Evolutionary conservation across 2,113 vertebrate genomes (phyloP).

Genomic region (Vulpes vulpes): DNA sequence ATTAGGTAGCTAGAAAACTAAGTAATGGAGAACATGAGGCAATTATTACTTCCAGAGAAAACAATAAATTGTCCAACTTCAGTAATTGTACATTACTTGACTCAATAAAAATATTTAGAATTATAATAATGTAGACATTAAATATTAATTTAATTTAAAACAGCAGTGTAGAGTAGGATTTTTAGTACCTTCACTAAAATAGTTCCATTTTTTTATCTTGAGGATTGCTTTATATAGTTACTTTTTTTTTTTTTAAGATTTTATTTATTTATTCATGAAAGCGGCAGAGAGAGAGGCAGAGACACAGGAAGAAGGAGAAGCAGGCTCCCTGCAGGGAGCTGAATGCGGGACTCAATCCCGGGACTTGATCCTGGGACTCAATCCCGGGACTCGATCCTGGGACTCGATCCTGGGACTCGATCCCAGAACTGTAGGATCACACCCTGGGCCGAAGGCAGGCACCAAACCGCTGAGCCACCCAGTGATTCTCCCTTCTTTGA

Average conservation of each 20-base stretch:
- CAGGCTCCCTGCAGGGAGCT: too few relatives aligned
- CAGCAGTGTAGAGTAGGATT: background rate
- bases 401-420: too few relatives aligned
- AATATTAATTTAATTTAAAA: conserved; percentile 28
- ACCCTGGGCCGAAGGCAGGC: too few relatives aligned
- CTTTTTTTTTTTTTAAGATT: too few relatives aligned
- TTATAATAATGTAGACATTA: background rate
- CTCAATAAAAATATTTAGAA: background rate
- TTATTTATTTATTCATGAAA: too few relatives aligned
- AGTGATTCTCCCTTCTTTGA: background rate
- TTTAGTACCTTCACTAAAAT: conserved; percentile 13
- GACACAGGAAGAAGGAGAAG: too few relatives aligned
- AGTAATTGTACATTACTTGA: background rate
- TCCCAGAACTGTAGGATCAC: too few relatives aligned
- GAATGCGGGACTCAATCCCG: too few relatives aligned
- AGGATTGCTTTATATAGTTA: background rate
- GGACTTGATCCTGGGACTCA: too few relatives aligned
- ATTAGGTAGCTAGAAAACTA: background rate
- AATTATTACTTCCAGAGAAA: conserved; percentile 18
- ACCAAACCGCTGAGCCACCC: too few relatives aligned
- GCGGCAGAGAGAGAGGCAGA: too few relatives aligned
- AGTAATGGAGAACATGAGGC: background rate
- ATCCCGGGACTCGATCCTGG: too few relatives aligned
- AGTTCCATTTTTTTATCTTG: background rate
- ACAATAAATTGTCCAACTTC: background rate